Evolutionary conservation across 30 jellyfish, hydroid and myxozoan genomes (phyloP), one percentile per base, ranked within the genome.

Genomic region (Chrysaora quinquecirrha): DNA sequence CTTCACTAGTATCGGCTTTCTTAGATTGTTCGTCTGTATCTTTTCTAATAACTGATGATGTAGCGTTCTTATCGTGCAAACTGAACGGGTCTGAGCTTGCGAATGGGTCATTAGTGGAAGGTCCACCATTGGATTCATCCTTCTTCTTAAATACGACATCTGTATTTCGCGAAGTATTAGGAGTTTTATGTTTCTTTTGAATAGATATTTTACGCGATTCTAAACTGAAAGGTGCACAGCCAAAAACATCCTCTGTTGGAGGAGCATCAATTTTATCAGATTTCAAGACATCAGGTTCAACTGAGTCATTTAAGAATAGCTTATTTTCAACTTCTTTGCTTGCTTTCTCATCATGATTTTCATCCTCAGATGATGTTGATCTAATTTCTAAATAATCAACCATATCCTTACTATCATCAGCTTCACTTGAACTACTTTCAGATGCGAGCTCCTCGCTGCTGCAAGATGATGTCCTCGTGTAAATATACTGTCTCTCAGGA

Each of bases 381-480:
- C 81, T 24, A 21, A 80, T 80, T 25, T 30, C 56, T 21, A 35
- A 64, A 30, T 80, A 69, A 48, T 87, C 76, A 23, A 48, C 80
- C 1, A 31, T 58, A n/a, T 58, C 86, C 22, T 48, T 50, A 20
- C 83, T 78, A 47, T 90, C 77, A 21, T 67, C 74, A 10, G 28
- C 81, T 19, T 16, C 35, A 1, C 71, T 34, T 32, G 67, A 56
- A 28, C 67, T 82, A 33, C 90, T 35, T 2, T 18, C 29, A 10
- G 76, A 46, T 27, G 18, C 21, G 50, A 34, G 71, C 23, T 86
- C 96, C 1, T 86, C 96, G 81, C 98, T 93, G 72, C 98, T 93
- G 58, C 98, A 93, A 22, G 98, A 93, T 22, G 98, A 81, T 0
- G 98, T 93, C 18, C 98, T 77, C 58, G 66, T 80, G 80, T 93